These are phyloP conservation scores for Drosophila willistoni DNA, from an alignment of 1,140 invertebrate genomes.

Conservation along the genomic window DNA sequence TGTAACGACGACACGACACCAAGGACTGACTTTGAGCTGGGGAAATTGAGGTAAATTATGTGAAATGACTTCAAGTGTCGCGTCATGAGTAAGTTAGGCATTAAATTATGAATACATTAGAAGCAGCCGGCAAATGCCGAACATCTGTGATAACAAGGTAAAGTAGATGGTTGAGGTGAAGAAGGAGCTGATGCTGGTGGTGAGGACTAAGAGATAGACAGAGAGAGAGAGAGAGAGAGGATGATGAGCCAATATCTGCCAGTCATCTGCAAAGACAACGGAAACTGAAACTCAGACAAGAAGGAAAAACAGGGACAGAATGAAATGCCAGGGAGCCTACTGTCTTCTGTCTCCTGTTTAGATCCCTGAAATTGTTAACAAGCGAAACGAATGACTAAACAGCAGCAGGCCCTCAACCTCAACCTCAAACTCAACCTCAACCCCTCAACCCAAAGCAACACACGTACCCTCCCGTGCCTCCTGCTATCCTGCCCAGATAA, in stretches of 20 bases:
- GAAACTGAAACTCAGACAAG: not conserved
- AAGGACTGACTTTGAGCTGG: not conserved
- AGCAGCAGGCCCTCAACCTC: slow-evolving; percentile 32
- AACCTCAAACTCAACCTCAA: slow-evolving; percentile 10
- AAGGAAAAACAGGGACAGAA: slow-evolving; percentile 20
- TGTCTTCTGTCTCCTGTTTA: slow-evolving; percentile 45
- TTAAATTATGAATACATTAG: slow-evolving; percentile 77
- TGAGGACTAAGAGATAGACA: too few species aligned
- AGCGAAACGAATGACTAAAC: slow-evolving; percentile 76
- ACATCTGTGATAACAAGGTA: slow-evolving; percentile 48
- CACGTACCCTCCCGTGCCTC: slow-evolving; percentile 15
- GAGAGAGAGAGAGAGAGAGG: too few species aligned
- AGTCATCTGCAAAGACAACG: slow-evolving; percentile 50
- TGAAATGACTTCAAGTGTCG: slow-evolving; percentile 69
- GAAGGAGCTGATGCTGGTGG: too few species aligned
- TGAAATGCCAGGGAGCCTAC: slow-evolving; percentile 52
- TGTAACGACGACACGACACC: not conserved
- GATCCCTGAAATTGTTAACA: slow-evolving; percentile 65
- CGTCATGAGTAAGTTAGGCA: slow-evolving; percentile 59
- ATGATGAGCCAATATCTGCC: slow-evolving; percentile 41
- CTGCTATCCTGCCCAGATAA: slow-evolving; percentile 17
- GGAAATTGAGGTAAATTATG: slow-evolving; percentile 72
- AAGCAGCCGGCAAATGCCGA: slow-evolving; percentile 38
- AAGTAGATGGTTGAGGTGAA: not conserved
- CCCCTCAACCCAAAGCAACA: slow-evolving; percentile 2